phyloP scores from a whole-genome alignment of 1,140 invertebrate species.

The Drosophila pectinifera region DNA sequence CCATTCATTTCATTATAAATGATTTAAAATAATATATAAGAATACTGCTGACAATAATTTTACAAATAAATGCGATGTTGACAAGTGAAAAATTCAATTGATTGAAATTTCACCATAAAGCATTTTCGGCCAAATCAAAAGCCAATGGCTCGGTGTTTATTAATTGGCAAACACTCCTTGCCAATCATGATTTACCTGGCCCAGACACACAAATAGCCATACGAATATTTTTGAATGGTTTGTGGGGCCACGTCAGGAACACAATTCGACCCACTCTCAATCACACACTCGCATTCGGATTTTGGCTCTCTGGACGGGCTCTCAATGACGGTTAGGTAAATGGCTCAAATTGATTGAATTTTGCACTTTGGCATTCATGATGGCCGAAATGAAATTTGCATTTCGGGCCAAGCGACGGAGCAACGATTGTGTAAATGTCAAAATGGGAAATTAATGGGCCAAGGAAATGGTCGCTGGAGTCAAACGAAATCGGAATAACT shows the following conservation, averaged over 20 bases:
- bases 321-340: conserved; percentile 63
- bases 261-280: conserved; percentile 33
- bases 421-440: conserved; percentile 42
- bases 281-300: conserved; percentile 23
- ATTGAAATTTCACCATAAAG: conserved; percentile 16
- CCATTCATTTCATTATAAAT: too few relatives aligned
- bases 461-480: conserved; percentile 27
- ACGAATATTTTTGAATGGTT: conserved; percentile 39
- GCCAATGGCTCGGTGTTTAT: conserved; percentile 35
- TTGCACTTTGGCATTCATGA: conserved; percentile 81
- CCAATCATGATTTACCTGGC: conserved; percentile 40
- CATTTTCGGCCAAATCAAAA: conserved; percentile 42
- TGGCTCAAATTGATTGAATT: conserved; percentile 83
- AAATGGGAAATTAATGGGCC: conserved; percentile 60
- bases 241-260: conserved; percentile 23
- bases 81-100: conserved; percentile 9
- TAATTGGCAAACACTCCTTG: conserved; percentile 49
- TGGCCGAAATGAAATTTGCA: conserved; percentile 71
- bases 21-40: background rate
- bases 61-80: background rate
- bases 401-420: conserved; percentile 23
- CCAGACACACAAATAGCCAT: conserved; percentile 18
- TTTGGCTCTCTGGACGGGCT: conserved; percentile 40
- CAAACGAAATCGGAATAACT: conserved; percentile 31
- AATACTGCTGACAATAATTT: background rate